Base-by-base conservation (phyloP, 2,888 invertebrate species). In the Oscheius sp. region DNA sequence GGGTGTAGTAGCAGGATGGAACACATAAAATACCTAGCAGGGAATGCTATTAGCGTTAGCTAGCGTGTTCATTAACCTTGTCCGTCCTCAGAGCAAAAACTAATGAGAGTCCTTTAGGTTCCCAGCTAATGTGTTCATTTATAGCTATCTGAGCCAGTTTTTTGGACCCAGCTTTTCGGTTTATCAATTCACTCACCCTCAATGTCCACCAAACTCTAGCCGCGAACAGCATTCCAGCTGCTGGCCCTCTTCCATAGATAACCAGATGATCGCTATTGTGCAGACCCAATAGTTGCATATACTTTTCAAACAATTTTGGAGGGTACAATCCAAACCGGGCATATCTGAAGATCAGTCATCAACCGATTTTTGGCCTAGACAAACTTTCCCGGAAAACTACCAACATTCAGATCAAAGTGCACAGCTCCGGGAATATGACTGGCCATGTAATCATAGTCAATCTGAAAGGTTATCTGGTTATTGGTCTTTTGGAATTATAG, bases 171-270 rank as follows among this genome's bases (percentile, higher is more conserved):
- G 0, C 21, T 21, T 21, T 21, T 21, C 21, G 21, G 21, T 21
- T 21, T 21, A 21, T 21, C 21, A 21, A 21, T 53, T 53, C 13
- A 73, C 65, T n/a, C 42, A 86, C 86, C 79, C 83, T 82, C 58
- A 88, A 80, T 11, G 86, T 79, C 80, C 81, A 83, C 79, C 81
- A 85, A 13, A 81, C 84, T 48, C 86, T 76, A 10, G 86, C 82
- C 4, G 87, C 83, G 68, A 82, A 84, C 65, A 85, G 75, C 84
- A 86, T 85, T 72, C 87, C 87, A 7, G 84, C 84, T 9, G 77
- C 78, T 4, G 84, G 76, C n/a, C 87, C 87, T 48, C 87, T 70
- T 37, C 82, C 75, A 77, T 87, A 87, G 50, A 87, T 70, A 3
- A 82, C 75, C 9, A 82, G 62, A 50, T 75, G 70, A 53, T 82